phyloP scores from a whole-genome alignment of 2,113 vertebrate genomes.

The Aepyceros melampus region DNA sequence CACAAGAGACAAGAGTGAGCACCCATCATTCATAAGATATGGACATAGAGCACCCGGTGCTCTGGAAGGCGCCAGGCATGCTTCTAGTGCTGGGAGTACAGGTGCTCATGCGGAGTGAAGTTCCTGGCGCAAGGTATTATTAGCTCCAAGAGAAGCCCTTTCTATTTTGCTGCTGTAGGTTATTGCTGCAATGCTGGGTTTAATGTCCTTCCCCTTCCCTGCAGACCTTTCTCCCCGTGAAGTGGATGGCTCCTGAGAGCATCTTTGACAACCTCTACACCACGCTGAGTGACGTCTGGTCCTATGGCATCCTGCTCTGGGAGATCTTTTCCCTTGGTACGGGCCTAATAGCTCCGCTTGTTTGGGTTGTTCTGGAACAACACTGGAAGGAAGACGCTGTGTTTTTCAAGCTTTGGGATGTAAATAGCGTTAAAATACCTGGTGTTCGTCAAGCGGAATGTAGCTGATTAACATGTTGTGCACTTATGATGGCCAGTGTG shows the following conservation, averaged over 20 bases:
- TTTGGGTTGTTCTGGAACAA: not conserved
- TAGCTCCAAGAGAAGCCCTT: not conserved
- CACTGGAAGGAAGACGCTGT: not conserved
- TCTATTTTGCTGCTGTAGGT: not conserved
- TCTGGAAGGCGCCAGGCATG: not conserved
- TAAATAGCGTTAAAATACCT: not conserved
- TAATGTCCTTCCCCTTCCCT: not conserved
- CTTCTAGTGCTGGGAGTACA: not conserved
- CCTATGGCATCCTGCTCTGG: conserved; percentile 97
- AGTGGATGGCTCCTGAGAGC: conserved; percentile 99
- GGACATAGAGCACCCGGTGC: not conserved
- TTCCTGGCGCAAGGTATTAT: not conserved
- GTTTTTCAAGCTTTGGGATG: not conserved
- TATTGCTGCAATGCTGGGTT: accelerated
- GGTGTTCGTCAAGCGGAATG: not conserved
- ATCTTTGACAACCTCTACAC: conserved; percentile 99
- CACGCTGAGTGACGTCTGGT: conserved; percentile 97
- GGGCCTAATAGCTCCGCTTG: conserved; percentile 13
- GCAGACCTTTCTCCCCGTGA: conserved; percentile 97
- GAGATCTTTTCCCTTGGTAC: conserved; percentile 99
- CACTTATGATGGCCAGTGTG: accelerated
- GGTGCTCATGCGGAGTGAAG: accelerated
- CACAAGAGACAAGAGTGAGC: not conserved
- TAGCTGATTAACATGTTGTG: accelerated
- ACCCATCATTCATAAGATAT: not conserved